These are phyloP conservation scores for Proteles cristata DNA, from an alignment of 2,113 vertebrate species.

Conservation along the genomic window DNA sequence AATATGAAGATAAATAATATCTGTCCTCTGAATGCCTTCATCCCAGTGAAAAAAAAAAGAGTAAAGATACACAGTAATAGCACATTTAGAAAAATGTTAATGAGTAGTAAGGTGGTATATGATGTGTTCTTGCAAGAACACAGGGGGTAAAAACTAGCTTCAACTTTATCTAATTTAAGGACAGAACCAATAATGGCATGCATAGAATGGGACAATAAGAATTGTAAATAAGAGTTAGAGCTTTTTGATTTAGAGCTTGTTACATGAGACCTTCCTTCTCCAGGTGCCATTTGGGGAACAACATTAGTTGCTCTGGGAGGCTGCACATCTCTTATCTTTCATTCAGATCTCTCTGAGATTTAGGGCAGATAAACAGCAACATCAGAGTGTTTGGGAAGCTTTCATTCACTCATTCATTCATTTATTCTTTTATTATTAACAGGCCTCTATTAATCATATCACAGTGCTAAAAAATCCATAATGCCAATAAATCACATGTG, in stretches of 20 bases:
- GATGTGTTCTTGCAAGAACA: neutral
- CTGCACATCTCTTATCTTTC: neutral
- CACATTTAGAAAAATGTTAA: neutral
- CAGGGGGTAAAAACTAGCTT: neutral
- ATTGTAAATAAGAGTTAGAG: neutral
- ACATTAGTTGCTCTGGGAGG: neutral
- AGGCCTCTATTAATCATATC: neutral
- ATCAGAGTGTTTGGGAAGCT: neutral
- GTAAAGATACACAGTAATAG: neutral
- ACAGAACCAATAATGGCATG: neutral
- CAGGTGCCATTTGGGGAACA: neutral
- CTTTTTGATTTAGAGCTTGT: neutral
- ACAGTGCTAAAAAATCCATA: neutral
- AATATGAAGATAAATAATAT: neutral
- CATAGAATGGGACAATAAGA: neutral
- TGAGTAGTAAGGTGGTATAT: accelerated
- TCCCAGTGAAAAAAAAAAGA: neutral
- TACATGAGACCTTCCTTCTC: neutral
- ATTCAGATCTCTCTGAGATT: neutral
- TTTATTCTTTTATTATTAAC: neutral
- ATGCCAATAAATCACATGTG: neutral
- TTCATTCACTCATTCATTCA: neutral
- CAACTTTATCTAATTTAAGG: neutral
- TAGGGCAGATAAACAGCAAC: neutral
- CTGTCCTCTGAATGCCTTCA: neutral